These are phyloP conservation scores for Dichetophora obliterata DNA, from an alignment of 2,888 invertebrate genomes.

Conservation along the genomic window DNA sequence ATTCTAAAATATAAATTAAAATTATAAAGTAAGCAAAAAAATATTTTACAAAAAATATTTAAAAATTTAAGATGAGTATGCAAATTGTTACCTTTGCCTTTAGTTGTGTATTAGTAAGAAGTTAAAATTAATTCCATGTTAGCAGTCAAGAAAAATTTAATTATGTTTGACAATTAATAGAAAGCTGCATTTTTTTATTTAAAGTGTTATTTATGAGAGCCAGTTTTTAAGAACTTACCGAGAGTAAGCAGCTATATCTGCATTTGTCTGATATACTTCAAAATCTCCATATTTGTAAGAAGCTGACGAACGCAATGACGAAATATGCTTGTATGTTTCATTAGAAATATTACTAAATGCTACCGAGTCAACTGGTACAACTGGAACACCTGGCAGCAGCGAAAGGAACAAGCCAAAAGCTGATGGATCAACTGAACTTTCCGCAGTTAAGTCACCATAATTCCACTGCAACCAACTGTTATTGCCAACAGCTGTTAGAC, in stretches of 20 bases:
- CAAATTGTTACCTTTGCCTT: slow-evolving; percentile 36
- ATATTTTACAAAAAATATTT: not conserved
- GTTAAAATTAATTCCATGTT: slow-evolving; percentile 5
- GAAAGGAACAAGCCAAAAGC: slow-evolving; percentile 78
- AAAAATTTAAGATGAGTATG: not conserved
- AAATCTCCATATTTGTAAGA: slow-evolving; percentile 77
- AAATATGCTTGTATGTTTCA: slow-evolving; percentile 60
- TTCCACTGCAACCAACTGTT: slow-evolving; percentile 68
- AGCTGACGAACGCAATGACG: slow-evolving; percentile 71
- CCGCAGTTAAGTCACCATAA: slow-evolving; percentile 55
- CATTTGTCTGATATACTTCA: slow-evolving; percentile 67
- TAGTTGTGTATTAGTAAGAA: not conserved
- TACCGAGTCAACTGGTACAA: slow-evolving; percentile 69
- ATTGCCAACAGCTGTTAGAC: slow-evolving; percentile 55
- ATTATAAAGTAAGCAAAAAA: not conserved
- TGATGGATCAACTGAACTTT: slow-evolving; percentile 54
- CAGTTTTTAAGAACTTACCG: slow-evolving; percentile 72
- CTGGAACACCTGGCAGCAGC: slow-evolving; percentile 84
- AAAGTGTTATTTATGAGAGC: slow-evolving; percentile 17
- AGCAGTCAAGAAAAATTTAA: slow-evolving; percentile 19
- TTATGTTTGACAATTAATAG: not conserved
- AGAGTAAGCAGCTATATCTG: slow-evolving; percentile 76
- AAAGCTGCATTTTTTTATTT: not conserved
- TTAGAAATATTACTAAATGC: slow-evolving; percentile 52
- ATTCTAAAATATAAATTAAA: slow-evolving; percentile 71